These are phyloP conservation scores for Blennius ocellaris DNA, from an alignment of 2,113 vertebrate genomes.

Conservation along the genomic window DNA sequence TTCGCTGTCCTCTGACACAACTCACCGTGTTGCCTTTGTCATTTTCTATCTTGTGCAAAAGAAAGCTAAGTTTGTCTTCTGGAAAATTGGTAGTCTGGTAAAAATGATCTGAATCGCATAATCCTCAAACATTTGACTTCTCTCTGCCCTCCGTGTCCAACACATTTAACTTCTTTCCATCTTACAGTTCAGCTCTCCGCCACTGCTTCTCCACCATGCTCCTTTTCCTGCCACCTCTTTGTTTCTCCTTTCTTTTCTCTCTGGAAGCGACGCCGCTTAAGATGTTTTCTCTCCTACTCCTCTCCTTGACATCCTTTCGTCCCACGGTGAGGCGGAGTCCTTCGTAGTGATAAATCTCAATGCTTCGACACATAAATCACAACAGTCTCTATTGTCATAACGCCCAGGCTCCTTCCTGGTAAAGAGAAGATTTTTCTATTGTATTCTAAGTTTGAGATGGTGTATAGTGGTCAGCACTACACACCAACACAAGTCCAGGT, in stretches of 20 bases:
- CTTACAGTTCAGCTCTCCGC: slow-evolving; percentile 39
- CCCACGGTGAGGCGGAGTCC: neutral
- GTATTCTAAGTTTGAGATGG: neutral
- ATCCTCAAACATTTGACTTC: slow-evolving; percentile 8
- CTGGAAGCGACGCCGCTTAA: slow-evolving; percentile 9
- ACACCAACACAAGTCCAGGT: too few relatives aligned
- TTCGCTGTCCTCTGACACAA: slow-evolving; percentile 44
- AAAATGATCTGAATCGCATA: slow-evolving; percentile 7
- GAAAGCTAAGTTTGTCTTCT: neutral
- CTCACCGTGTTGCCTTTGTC: slow-evolving; percentile 27
- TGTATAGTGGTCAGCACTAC: too few relatives aligned
- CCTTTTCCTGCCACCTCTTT: slow-evolving; percentile 33
- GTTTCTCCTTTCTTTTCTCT: slow-evolving; percentile 19
- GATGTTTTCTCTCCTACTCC: slow-evolving; percentile 22
- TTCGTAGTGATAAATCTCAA: slow-evolving; percentile 39
- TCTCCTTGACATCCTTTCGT: slow-evolving; percentile 9
- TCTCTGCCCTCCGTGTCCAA: slow-evolving; percentile 7
- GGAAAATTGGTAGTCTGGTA: neutral
- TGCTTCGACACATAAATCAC: slow-evolving; percentile 20
- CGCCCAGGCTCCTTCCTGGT: neutral
- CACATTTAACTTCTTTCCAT: slow-evolving; percentile 49
- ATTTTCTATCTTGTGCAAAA: slow-evolving; percentile 33
- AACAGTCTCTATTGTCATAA: slow-evolving; percentile 13
- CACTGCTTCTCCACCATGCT: slow-evolving; percentile 30
- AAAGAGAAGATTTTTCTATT: neutral